Base-by-base conservation (phyloP, 1,140 invertebrate species). In the Globodera ellingtonae region DNA sequence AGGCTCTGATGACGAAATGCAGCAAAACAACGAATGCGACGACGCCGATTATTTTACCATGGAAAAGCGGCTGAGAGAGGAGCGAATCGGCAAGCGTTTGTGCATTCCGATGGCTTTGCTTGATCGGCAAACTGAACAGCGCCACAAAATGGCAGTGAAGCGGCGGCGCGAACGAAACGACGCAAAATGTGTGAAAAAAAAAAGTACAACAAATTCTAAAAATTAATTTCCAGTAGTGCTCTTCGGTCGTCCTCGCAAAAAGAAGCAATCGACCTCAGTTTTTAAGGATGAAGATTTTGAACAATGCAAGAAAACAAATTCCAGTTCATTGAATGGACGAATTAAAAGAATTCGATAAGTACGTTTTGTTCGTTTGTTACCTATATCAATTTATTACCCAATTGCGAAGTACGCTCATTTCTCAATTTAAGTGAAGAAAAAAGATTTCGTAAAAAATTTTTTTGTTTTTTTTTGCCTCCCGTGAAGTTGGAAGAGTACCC, bases 271-370 rank as follows among this genome's bases (percentile, higher is more conserved):
- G 8, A 3, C n/a, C 9, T 69, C 66, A 21, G 66, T 69, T 24
- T 69, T 69, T 69, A 13, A 8, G 9, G n/a, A 69, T 10, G 66
- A 69, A 44, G 66, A 69, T n/a, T 69, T 69, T 69, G 66, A 8
- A 18, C n/a, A 69, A 21, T 10, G 8, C 9, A n/a, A n/a, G 2
- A 69, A 69, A n/a, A 44, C 10, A 24, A 18, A 44, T 69, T 10
- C 10, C n/a, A 69, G 10, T 44, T 69, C 66, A 24, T 3, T 18
- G 18, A 44, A 69, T 9, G 35, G 18, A 44, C 66, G 66, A 8
- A 44, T 69, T 69, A 69, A 69, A 44, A 10, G 66, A 69, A 69
- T 69, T 69, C 66, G 66, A 69, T 69, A 44, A 69, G 18, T 6
- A 3, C 21, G 9, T 21, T 69, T 69, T 69, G 35, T 69, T 69